Evolutionary conservation across 2,888 invertebrate genomes (phyloP).

Genomic region (Lithophane ornitopus): DNA sequence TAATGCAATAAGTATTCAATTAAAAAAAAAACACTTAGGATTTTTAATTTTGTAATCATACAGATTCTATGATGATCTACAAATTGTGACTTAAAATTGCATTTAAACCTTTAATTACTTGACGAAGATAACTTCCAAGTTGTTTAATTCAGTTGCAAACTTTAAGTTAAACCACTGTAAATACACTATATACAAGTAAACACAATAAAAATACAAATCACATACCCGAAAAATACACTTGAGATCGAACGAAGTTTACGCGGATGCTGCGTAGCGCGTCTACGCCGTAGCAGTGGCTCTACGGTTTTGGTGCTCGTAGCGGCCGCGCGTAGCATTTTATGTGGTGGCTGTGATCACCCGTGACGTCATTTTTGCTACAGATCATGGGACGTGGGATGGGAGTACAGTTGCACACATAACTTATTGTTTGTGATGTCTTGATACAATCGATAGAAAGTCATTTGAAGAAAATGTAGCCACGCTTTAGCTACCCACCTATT

Average conservation of each 20-base stretch:
- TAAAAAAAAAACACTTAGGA: background rate
- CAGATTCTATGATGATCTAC: background rate
- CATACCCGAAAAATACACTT: constrained; percentile 62
- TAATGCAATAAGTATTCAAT: background rate
- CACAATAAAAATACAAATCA: constrained; percentile 48
- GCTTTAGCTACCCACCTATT: constrained; percentile 6
- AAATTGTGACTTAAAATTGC: background rate
- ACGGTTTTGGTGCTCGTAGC: constrained; percentile 81
- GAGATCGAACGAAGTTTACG: constrained; percentile 69
- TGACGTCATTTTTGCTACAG: constrained; percentile 84
- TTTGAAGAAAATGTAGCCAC: constrained; percentile 10
- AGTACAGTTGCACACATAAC: constrained; percentile 74
- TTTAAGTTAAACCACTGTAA: constrained; percentile 28
- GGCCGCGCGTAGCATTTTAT: constrained; percentile 80
- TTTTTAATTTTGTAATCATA: background rate
- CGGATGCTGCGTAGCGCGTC: constrained; percentile 81
- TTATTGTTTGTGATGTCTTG: constrained; percentile 42
- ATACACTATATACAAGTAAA: constrained; percentile 41
- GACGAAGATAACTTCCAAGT: background rate
- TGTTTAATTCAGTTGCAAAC: background rate
- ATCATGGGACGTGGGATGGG: constrained; percentile 81
- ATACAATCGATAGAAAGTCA: constrained; percentile 50
- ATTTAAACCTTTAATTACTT: background rate
- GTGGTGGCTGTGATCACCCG: constrained; percentile 69
- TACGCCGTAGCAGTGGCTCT: constrained; percentile 83